Base-by-base conservation (phyloP, 1,140 invertebrate species). In the Drosophila obscura region DNA sequence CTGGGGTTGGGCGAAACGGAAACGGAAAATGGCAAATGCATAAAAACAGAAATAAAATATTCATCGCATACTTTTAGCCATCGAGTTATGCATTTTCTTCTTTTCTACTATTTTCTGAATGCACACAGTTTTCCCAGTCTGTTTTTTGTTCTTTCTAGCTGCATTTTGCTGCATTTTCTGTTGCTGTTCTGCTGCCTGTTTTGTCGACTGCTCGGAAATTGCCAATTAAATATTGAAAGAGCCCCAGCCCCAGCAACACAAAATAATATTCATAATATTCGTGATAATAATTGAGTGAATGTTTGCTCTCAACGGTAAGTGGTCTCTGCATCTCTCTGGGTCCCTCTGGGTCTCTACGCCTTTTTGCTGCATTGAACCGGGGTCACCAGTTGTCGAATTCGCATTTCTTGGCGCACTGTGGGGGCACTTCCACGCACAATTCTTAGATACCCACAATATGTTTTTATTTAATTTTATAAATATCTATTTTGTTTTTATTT, bases 21-120 rank as follows among this genome's bases (percentile, higher is more conserved):
- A 19, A 19, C 19, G 19, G 53, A 35, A 63, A 79, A 75, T 59
- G 58, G 64, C 16, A 81, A 82, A 74, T 82, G 74, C 71, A 83
- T 83, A 79, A 83, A 39, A 82, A 72, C 60, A 66, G 28, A 66
- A 58, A 75, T 83, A 43, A 83, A 83, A 83, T 84, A 83, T 83
- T 79, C 65, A 83, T 83, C 72, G 75, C 65, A 79, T 66, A 72
- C 80, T 79, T 76, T 83, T 67, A 79, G 80, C 51, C 58, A 68
- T 58, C 49, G 52, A 67, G 64, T 67, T 73, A 69, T 71, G 22
- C 35, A 52, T 72, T 61, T 78, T 35, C 57, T 39, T 28, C 26
- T 46, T 60, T 24, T n/a, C 15, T 39, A 39, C 35, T 13, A 13
- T 39, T 39, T 31, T 9, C 31, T 3, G 31, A 9, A 31, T 31